A percentile compares a stretch with the other conserved stretches of the same genome.
phyloP scores from a whole-genome alignment of 2,888 invertebrate genomes.

The Pristionchus entomophagus region DNA sequence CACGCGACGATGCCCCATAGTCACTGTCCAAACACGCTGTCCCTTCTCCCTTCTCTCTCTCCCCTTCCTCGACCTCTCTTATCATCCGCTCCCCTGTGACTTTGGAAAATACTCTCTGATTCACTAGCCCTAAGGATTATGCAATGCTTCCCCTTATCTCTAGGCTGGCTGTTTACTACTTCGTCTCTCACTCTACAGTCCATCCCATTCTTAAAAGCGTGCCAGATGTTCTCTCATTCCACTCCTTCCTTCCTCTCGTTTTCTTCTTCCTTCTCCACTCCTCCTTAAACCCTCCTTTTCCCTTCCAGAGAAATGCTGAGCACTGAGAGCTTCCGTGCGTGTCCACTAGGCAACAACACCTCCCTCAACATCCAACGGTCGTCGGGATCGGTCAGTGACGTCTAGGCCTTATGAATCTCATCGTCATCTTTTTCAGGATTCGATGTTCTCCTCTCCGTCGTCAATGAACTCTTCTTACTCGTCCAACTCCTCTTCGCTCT shows the following conservation, averaged over 20 bases:
- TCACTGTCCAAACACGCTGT: conserved; percentile 22
- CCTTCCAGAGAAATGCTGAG: conserved; percentile 42
- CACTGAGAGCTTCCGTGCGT: conserved; percentile 44
- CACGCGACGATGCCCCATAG: not conserved
- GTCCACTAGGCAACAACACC: conserved; percentile 44
- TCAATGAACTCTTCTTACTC: not conserved
- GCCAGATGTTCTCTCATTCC: conserved; percentile 32
- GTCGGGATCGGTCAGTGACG: not conserved
- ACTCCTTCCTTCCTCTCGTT: no score
- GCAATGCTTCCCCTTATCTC: not conserved
- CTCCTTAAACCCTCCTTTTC: no score
- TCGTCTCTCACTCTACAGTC: not conserved
- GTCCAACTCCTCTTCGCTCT: conserved; percentile 18
- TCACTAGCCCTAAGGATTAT: not conserved
- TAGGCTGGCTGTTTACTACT: not conserved
- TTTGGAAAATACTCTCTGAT: no score
- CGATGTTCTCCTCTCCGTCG: conserved; percentile 39
- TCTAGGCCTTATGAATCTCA: not conserved
- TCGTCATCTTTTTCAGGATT: not conserved
- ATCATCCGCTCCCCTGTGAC: not conserved
- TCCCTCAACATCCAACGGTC: conserved; percentile 47
- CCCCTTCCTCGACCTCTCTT: no score
- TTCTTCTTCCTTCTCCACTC: no score
- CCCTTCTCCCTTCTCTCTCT: no score
- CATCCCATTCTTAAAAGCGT: not conserved